Evolutionary conservation across 2,797 vertebrate species (phyloP), one percentile per base, ranked within the genome.

Genomic region (Bovichtus diacanthus): DNA sequence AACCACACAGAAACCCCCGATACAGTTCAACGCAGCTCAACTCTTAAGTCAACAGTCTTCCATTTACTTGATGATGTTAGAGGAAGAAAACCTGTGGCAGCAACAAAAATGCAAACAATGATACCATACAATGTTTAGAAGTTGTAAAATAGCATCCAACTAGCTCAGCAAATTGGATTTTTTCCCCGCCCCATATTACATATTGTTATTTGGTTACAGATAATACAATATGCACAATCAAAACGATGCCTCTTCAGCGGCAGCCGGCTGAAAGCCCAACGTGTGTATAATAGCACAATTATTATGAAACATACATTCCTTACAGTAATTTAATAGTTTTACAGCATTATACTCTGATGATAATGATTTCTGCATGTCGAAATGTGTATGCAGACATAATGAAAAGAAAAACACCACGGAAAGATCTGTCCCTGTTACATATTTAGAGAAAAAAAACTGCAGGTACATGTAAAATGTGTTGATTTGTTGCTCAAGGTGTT

Each of bases 401-500:
- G 86, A 91, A 90, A 92, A 68, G 71, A 90, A 78, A 84, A 74
- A 83, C 74, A 76, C 66, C 27, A 44, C 55, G 70, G 46, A 58
- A 65, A 83, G 79, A 82, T 77, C 43, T 79, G 67, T 64, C 77
- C 74, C 70, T 87, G 82, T 82, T 84, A 79, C 83, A 86, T 77
- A 84, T 82, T 83, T 74, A 78, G 71, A 85, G 62, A 23, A 56
- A 62, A 75, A 74, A 74, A 84, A 79, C 61, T 56, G 29, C 79
- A 70, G 83, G 78, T 80, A 81, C 87, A 74, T 86, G 89, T 86
- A 84, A 86, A 88, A 88, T 86, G 86, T 92, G 86, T 86, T 90
- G 88, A 91, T 93, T 93, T 91, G 90, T 90, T 92, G 75, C 83
- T 87, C 86, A 91, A 92, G 81, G 90, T 92, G 92, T 85, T 74